Conservation (phyloP, 2,113 vertebrate species). For the Eurypyga helias region DNA sequence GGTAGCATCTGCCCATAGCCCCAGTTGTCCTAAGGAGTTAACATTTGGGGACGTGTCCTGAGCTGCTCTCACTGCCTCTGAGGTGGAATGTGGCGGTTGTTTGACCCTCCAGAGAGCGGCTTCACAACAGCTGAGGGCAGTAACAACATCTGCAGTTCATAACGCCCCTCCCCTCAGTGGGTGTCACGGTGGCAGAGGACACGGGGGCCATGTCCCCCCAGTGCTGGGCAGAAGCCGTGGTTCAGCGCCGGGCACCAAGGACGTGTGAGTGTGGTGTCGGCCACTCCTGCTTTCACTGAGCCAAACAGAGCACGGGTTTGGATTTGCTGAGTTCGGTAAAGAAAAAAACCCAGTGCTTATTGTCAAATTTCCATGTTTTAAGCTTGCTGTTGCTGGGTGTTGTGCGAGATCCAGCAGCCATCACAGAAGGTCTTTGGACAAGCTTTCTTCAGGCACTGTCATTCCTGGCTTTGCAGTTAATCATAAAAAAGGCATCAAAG, state of each 20-base stretch:
- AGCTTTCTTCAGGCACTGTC: neutral
- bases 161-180: neutral
- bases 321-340: fast-evolving
- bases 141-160: neutral
- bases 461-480: neutral
- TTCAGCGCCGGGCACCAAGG: neutral
- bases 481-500: neutral
- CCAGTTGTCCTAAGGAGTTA: neutral
- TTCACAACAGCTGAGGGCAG: neutral
- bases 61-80: neutral
- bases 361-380: neutral
- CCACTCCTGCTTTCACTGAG: neutral
- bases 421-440: neutral
- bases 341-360: neutral
- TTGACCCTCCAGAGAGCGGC: neutral
- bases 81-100: neutral
- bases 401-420: neutral
- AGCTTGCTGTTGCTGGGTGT: neutral
- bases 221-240: fast-evolving
- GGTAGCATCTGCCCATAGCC: neutral
- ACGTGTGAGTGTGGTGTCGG: neutral
- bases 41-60: neutral
- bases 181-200: neutral
- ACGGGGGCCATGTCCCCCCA: fast-evolving
- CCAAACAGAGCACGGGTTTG: neutral